These are phyloP conservation scores for Beris morrisii DNA, from an alignment of 2,888 invertebrate genomes.

Conservation along the genomic window DNA sequence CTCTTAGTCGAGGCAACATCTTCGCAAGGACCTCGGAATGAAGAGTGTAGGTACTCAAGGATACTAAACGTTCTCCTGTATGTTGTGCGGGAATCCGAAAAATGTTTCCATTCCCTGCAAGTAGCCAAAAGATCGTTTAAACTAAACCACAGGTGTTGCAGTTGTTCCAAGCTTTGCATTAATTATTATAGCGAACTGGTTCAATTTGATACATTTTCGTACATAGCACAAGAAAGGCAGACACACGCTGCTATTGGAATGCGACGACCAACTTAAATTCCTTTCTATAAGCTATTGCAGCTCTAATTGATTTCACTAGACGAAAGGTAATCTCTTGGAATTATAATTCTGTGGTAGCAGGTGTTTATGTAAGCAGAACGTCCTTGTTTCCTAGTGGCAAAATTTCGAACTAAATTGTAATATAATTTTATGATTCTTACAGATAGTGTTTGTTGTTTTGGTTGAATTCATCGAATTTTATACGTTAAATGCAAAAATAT, in stretches of 20 bases:
- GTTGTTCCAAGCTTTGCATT: slow-evolving; percentile 57
- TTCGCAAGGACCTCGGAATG: not conserved
- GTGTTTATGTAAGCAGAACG: not conserved
- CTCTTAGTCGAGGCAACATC: not conserved
- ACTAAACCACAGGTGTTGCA: slow-evolving; percentile 56
- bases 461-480: no score
- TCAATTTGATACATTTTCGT: no score
- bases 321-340: slow-evolving; percentile 27
- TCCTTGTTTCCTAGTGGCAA: no score
- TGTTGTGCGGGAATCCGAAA: not conserved
- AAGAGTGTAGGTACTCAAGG: not conserved
- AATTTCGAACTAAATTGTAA: no score
- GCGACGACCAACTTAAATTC: not conserved
- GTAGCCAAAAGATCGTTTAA: slow-evolving; percentile 49
- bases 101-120: slow-evolving; percentile 26
- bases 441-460: no score
- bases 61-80: not conserved
- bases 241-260: not conserved
- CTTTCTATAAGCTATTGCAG: slow-evolving; percentile 21
- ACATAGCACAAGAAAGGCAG: no score
- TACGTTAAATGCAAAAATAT: no score
- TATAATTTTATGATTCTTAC: no score
- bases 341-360: slow-evolving; percentile 23
- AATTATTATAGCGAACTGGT: slow-evolving; percentile 52
- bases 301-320: slow-evolving; percentile 26